Evolutionary conservation across 2,797 vertebrate species (phyloP), one percentile per base, ranked within the genome.

Genomic region (Amblyopsis hoosieri): DNA sequence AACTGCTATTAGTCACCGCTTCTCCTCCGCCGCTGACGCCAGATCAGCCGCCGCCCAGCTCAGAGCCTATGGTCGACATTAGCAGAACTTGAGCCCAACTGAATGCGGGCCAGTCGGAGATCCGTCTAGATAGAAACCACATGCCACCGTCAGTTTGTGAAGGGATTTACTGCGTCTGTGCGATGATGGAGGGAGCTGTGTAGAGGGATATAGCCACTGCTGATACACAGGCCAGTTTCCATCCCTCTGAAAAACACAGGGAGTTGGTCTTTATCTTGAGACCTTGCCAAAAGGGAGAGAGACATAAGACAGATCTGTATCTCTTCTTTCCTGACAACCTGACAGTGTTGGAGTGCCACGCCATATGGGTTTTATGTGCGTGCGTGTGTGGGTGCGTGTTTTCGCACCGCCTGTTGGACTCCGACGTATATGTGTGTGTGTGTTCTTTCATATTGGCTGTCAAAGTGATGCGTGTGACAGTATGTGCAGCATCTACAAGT

Each of bases 161-260:
- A 78, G 57, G 78, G 81, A 84, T 87, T 85, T 85, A 84, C 71
- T 62, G 82, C 54, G 12, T 52, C 9, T 53, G 64, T 71, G 75
- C 70, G 84, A 81, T 80, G 81, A 90, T 81, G 76, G 75, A 84
- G 76, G 55, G 73, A 54, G 66, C 59, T 66, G 61, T 79, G 77
- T 84, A 74, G 55, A 69, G 73, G 71, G 75, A 78, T 17, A 70
- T 67, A 80, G 77, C 51, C 54, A 33, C 63, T 10, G 78, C 15
- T 84, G 74, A 87, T 82, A 61, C 74, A 87, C 78, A 57, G 17
- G 19, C 75, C 62, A 14, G 46, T 74, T 73, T 78, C 78, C 81
- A 73, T 46, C 29, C 13, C 42, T 45, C 12, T 5, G 23, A 66
- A 62, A 72, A 60, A 1, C 49, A 58, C 62, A 46, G 46, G 55